Conservation (phyloP, 2,888 invertebrate species). For the Aromia moschata region DNA sequence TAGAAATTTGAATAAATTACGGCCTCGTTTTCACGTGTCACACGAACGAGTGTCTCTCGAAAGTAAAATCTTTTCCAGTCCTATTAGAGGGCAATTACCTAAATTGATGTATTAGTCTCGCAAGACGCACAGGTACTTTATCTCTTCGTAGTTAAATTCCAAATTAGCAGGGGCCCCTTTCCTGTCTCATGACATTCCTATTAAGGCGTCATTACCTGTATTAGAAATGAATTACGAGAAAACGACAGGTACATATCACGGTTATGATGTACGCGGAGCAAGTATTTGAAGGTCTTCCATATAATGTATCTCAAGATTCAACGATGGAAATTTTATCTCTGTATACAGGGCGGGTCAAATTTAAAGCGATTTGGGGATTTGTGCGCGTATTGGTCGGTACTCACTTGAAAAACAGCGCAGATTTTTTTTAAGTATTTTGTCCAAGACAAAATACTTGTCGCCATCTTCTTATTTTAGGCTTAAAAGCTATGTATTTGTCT, state of each 20-base stretch:
- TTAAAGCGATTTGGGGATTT: no score
- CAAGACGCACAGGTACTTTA: conserved; percentile 48
- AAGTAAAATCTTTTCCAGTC: conserved; percentile 45
- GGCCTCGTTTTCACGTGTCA: conserved; percentile 6
- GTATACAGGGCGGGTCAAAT: no score
- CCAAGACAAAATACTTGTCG: no score
- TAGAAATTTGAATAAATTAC: conserved; percentile 10
- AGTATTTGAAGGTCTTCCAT: conserved; percentile 6
- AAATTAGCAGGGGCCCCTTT: conserved; percentile 42
- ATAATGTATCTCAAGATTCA: neutral
- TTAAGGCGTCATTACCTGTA: conserved; percentile 22
- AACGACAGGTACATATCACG: conserved; percentile 3
- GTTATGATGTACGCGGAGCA: neutral
- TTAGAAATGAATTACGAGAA: conserved; percentile 20
- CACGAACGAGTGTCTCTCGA: conserved; percentile 31
- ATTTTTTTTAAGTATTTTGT: no score
- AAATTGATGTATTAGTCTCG: conserved; percentile 55
- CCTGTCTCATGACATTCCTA: conserved; percentile 27
- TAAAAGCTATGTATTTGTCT: no score
- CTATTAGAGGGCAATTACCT: conserved; percentile 51
- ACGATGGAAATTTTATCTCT: neutral
- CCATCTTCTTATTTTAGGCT: no score
- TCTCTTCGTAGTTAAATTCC: conserved; percentile 49
- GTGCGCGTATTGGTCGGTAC: no score
- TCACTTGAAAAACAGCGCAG: no score